Percentiles rank a stretch among this genome's conserved stretches.
phyloP scores from a whole-genome alignment of 2,888 invertebrate species.

The Rhodophaea formosa region DNA sequence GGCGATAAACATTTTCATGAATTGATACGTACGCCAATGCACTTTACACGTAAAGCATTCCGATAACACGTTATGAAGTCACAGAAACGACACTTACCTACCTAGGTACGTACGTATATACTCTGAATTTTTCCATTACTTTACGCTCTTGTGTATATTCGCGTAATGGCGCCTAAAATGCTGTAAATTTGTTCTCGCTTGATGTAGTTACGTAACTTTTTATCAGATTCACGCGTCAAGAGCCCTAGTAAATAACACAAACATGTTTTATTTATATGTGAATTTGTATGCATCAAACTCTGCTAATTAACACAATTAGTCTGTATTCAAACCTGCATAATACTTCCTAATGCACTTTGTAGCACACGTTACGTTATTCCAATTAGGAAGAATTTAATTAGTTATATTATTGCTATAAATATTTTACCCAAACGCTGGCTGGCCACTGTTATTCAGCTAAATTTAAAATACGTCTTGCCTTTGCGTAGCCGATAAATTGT shows the following conservation, averaged over 20 bases:
- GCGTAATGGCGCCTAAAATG: conserved; percentile 12
- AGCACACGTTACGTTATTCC: neutral
- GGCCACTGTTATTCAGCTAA: conserved; percentile 1
- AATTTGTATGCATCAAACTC: neutral
- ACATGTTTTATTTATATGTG: neutral
- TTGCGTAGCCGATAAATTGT: conserved; percentile 1
- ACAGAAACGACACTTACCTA: conserved; percentile 18
- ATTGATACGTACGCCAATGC: conserved; percentile 37
- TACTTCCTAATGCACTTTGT: conserved; percentile 1
- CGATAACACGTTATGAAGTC: conserved; percentile 28
- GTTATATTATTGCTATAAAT: neutral
- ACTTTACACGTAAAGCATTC: conserved; percentile 35
- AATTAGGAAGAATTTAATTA: neutral
- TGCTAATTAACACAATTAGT: neutral
- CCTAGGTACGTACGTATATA: too few species aligned
- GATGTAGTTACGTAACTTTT: neutral
- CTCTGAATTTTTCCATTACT: conserved; percentile 24
- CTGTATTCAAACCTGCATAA: neutral
- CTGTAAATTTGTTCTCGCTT: neutral
- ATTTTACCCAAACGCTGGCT: neutral
- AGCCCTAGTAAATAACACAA: neutral
- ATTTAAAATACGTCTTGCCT: conserved; percentile 1
- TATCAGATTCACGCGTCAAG: conserved; percentile 4
- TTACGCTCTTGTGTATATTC: conserved; percentile 11
- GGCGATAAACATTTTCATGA: conserved; percentile 44